These are phyloP conservation scores for Florisuga fusca DNA, from an alignment of 2,797 vertebrate genomes.

Conservation along the genomic window DNA sequence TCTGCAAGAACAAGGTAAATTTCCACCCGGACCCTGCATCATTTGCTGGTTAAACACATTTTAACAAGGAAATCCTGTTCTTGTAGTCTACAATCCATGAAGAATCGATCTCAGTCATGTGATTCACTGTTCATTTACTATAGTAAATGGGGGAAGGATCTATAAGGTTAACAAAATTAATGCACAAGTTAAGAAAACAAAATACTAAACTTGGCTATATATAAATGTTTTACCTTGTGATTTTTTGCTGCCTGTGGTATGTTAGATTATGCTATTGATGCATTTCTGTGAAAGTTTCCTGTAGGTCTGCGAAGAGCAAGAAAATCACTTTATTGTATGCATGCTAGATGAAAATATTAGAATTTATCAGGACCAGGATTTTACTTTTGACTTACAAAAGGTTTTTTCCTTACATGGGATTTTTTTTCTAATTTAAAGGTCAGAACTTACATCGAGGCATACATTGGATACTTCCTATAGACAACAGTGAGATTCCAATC, in stretches of 20 bases:
- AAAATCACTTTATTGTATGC: background rate
- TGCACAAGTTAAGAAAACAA: background rate
- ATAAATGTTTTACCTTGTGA: background rate
- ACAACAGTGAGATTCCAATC: rapidly evolving
- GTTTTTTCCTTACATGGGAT: background rate
- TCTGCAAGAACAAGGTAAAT: background rate
- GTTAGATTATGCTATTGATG: background rate
- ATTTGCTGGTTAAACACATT: background rate
- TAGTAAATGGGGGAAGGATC: rapidly evolving
- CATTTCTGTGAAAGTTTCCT: background rate
- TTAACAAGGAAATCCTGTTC: background rate
- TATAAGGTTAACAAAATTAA: background rate
- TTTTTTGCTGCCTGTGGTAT: background rate
- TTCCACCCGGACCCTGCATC: background rate
- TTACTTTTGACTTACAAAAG: background rate
- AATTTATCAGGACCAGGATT: background rate
- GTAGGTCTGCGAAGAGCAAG: background rate
- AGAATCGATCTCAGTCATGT: background rate
- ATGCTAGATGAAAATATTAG: background rate
- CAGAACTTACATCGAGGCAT: background rate
- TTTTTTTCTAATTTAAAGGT: background rate
- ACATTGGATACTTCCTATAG: background rate
- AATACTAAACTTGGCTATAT: background rate
- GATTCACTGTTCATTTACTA: background rate
- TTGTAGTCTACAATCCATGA: background rate